Evolutionary conservation across 2,888 invertebrate genomes (phyloP), one percentile per base, ranked within the genome.

Genomic region (Volucella inflata): DNA sequence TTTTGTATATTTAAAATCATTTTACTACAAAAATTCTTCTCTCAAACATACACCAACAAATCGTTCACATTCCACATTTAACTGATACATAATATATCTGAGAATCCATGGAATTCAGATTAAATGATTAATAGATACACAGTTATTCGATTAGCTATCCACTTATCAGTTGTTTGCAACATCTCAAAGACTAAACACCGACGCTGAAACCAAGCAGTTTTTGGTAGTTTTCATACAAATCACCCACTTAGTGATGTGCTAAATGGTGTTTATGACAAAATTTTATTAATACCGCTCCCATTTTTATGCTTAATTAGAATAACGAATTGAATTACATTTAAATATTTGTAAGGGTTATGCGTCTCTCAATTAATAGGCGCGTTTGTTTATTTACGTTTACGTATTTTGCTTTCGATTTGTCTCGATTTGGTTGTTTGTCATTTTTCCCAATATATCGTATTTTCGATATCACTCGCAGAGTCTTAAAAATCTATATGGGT

Each of bases 81-180:
- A 30, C 30, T 30, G 30, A 6, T 6, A 30, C 30, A 30, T 6
- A 30, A 30, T 6, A 30, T 6, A 30, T 30, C 6, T 30, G 6
- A 30, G 30, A 6, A 6, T 30, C 30, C 30, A 6, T 6, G 30
- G 30, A 30, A 30, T 30, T 44, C 42, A 17, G 51, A 16, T 21
- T 72, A 44, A 72, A 51, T 30, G 42, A 46, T 64, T 62, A 44
- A 64, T 53, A 17, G 42, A 17, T n/a, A 36, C 48, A 72, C 72
- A 16, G 62, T 64, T 62, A 72, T 46, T 51, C 72, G 72, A 72
- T 72, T 55, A 72, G 72, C 53, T 62, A 62, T 46, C 62, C 62
- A 72, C 30, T 62, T 72, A 72, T 53, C 72, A 62, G 72, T 72
- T 72, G 51, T 60, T 72, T 51, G 71, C 51, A 51, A 60, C 17